Percentiles rank a stretch among this genome's conserved stretches.
Conservation (phyloP, 2,888 invertebrate species). For the Ernsta delagoae region DNA sequence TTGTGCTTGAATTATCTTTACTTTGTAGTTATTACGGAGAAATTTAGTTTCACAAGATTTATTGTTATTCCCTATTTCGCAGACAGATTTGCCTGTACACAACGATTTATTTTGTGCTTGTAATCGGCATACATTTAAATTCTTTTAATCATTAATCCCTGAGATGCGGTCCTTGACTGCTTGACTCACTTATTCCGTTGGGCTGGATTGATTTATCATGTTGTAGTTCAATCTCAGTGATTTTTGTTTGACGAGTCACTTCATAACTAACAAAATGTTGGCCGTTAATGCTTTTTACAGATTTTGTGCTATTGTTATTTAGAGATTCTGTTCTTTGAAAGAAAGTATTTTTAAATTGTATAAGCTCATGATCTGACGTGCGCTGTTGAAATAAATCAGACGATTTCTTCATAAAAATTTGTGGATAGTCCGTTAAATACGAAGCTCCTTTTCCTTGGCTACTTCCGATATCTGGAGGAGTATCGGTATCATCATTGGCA, state of each 20-base stretch:
- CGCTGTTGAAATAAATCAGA: constrained; percentile 44
- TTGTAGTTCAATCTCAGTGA: neutral
- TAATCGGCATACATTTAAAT: constrained; percentile 16
- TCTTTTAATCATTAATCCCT: constrained; percentile 5
- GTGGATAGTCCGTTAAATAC: constrained; percentile 71
- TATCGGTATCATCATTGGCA: constrained; percentile 56
- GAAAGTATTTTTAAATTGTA: constrained; percentile 22
- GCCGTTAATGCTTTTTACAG: constrained; percentile 4
- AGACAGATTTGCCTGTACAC: constrained; percentile 38
- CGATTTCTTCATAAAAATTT: constrained; percentile 71
- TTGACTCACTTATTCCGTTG: constrained; percentile 8
- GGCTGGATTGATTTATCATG: neutral
- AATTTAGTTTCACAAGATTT: constrained; percentile 1
- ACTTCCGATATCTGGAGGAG: constrained; percentile 61
- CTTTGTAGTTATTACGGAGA: neutral
- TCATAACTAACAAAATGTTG: constrained; percentile 24
- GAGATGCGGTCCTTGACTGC: neutral
- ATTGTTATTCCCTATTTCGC: constrained; percentile 37
- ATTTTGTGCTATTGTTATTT: constrained; percentile 9
- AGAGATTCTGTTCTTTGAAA: constrained; percentile 13
- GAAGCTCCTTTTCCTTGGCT: constrained; percentile 62
- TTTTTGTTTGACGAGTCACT: constrained; percentile 14
- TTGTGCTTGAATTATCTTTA: neutral
- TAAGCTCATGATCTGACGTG: constrained; percentile 24
- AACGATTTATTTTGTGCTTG: constrained; percentile 21